phyloP scores from a whole-genome alignment of 2,113 vertebrate species.

The Parotia lawesii region DNA sequence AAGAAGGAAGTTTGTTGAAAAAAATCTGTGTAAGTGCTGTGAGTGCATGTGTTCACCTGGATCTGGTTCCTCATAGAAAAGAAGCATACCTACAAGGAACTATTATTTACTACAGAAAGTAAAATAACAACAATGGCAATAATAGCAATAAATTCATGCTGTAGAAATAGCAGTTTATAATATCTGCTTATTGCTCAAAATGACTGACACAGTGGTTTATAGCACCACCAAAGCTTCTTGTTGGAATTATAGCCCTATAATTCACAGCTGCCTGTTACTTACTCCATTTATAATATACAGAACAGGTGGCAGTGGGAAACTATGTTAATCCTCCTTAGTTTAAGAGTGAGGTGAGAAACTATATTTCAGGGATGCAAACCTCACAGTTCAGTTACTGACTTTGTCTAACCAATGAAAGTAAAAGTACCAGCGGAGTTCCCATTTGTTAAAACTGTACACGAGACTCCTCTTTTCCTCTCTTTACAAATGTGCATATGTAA shows the following conservation, averaged over 20 bases:
- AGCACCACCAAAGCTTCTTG: background rate
- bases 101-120: background rate
- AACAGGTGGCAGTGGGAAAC: conserved; percentile 41
- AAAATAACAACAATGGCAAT: background rate
- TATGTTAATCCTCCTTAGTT: conserved; percentile 9
- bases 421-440: background rate
- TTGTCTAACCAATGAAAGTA: background rate
- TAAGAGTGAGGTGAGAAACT: conserved; percentile 22
- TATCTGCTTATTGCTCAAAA: background rate
- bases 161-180: background rate
- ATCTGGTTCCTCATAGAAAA: background rate
- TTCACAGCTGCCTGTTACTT: conserved; percentile 43
- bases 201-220: background rate
- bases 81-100: background rate
- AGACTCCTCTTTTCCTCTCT: background rate
- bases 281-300: conserved; percentile 17
- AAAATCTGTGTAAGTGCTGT: background rate
- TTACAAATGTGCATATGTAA: background rate
- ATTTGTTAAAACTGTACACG: background rate
- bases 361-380: background rate
- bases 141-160: background rate
- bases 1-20: background rate
- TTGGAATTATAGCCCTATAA: conserved; percentile 45
- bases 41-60: background rate
- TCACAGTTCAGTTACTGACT: background rate